Conservation (phyloP, 2,888 invertebrate genomes). For the Catonia carolina region DNA sequence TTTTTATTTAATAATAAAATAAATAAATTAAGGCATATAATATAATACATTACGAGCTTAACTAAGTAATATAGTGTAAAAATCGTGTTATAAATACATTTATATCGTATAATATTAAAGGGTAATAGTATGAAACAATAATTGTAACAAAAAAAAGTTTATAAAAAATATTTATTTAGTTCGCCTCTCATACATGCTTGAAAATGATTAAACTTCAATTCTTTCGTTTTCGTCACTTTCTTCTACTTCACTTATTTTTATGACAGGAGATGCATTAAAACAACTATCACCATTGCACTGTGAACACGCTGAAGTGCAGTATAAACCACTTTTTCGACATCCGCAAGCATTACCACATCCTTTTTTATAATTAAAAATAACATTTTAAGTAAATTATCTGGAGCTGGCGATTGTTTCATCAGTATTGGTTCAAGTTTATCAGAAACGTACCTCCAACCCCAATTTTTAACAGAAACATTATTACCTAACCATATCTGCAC, state of each 20-base stretch:
- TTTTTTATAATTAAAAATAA: background rate
- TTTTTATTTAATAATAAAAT: no score
- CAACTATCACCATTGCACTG: background rate
- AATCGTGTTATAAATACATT: no score
- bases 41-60: no score
- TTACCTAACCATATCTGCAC: no score
- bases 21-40: no score
- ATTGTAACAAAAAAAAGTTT: background rate
- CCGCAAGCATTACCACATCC: background rate
- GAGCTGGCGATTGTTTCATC: background rate
- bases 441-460: no score
- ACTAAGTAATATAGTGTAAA: no score
- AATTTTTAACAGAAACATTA: no score
- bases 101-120: background rate
- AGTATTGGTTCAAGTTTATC: no score
- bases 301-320: background rate
- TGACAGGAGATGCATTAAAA: no score
- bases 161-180: background rate
- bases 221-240: no score
- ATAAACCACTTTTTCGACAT: slow-evolving; percentile 4
- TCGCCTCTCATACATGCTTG: background rate
- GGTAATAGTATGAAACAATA: background rate
- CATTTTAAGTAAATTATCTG: background rate
- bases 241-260: no score
- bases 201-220: background rate